phyloP scores from a whole-genome alignment of 64 coral and sea anemone species.

The Stichodactyla helianthus region DNA sequence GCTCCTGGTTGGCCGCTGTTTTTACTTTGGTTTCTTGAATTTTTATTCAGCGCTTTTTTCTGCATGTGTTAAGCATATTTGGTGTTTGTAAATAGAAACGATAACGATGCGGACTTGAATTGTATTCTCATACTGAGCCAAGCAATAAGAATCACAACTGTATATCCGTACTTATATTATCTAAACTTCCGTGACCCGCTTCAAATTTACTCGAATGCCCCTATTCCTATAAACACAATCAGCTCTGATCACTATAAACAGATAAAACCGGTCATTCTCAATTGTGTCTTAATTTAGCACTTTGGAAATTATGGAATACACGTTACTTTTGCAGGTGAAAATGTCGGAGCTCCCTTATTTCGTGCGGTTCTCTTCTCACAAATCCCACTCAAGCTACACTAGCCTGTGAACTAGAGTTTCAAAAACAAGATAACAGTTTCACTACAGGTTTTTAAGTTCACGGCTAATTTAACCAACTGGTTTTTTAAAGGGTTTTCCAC shows the following conservation, averaged over 20 bases:
- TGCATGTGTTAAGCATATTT: slow-evolving; percentile 37
- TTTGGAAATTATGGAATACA: background rate
- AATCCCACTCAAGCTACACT: background rate
- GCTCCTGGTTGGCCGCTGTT: background rate
- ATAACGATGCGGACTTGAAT: slow-evolving; percentile 81
- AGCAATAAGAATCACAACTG: slow-evolving; percentile 60
- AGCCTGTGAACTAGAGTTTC: background rate
- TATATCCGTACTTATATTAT: slow-evolving; percentile 79
- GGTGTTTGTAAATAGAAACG: slow-evolving; percentile 78
- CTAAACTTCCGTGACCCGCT: slow-evolving; percentile 79
- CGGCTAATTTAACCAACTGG: slow-evolving; percentile 59
- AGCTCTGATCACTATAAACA: background rate
- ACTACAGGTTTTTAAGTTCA: slow-evolving; percentile 15
- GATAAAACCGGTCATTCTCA: background rate
- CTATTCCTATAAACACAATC: slow-evolving; percentile 1
- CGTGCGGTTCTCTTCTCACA: background rate
- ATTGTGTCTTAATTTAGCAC: background rate
- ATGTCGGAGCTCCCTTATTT: too few species aligned
- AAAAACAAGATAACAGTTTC: background rate
- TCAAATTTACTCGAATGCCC: slow-evolving; percentile 70
- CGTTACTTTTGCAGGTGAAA: background rate
- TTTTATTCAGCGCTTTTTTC: slow-evolving; percentile 73
- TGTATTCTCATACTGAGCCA: slow-evolving; percentile 48
- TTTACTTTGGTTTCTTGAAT: slow-evolving; percentile 1
- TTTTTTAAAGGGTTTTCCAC: slow-evolving; percentile 44